Conservation (phyloP, 2,888 invertebrate species). For the Smittia sp. region DNA sequence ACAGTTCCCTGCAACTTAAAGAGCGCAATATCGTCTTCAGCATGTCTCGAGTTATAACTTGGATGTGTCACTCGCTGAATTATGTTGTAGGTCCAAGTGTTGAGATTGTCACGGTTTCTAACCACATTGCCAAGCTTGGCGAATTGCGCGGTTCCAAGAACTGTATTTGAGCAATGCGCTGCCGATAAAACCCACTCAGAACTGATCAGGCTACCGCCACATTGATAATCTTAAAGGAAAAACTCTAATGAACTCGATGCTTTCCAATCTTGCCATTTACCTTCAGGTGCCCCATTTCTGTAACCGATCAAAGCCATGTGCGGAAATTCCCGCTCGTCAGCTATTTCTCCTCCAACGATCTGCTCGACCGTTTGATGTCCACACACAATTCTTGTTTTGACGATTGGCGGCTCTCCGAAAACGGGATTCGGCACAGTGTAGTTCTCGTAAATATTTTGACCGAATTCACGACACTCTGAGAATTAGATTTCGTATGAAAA, state of each 20-base stretch:
- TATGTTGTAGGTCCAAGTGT: slow-evolving; percentile 22
- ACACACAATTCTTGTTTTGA: not conserved
- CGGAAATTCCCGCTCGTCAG: slow-evolving; percentile 14
- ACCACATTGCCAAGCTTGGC: slow-evolving; percentile 25
- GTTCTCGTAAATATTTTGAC: not conserved
- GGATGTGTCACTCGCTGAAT: slow-evolving; percentile 22
- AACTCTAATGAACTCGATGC: not conserved
- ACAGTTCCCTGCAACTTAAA: slow-evolving; percentile 13
- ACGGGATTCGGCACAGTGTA: not conserved
- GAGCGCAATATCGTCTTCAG: slow-evolving; percentile 31
- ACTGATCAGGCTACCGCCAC: slow-evolving; percentile 17
- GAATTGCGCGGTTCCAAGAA: not conserved
- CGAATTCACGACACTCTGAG: slow-evolving; percentile 26
- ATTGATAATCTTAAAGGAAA: slow-evolving; percentile 19
- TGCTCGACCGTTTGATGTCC: not conserved
- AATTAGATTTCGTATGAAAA: not conserved
- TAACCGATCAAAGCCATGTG: slow-evolving; percentile 25
- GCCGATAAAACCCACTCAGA: slow-evolving; percentile 11
- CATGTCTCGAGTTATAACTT: slow-evolving; percentile 13
- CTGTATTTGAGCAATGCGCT: not conserved
- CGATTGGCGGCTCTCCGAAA: not conserved
- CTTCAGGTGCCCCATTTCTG: not conserved
- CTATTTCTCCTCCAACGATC: slow-evolving; percentile 18
- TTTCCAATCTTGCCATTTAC: too few species aligned
- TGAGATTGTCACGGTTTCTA: not conserved